Evolutionary conservation across 2,113 vertebrate genomes (phyloP).

Genomic region (Cephalophus harveyi): DNA sequence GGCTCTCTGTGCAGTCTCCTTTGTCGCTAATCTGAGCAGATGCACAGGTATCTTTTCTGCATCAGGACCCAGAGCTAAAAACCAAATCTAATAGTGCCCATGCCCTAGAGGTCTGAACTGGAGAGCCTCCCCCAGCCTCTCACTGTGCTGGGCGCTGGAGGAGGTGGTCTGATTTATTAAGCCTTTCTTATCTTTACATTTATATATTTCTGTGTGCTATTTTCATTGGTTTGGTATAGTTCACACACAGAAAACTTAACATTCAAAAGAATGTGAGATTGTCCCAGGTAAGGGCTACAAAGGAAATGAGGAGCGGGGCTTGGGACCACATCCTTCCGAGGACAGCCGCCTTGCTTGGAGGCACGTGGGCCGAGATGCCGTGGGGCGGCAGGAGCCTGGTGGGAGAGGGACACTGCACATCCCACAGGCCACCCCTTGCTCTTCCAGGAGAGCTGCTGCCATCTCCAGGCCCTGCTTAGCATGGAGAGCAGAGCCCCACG

Average conservation of each 20-base stretch:
- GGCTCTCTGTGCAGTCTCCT: background rate
- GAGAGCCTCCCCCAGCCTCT: background rate
- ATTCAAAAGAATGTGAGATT: background rate
- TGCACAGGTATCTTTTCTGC: no score
- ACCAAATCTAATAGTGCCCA: background rate
- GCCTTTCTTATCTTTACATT: background rate
- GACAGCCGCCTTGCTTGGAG: background rate
- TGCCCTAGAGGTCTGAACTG: background rate
- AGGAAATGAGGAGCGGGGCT: fast-evolving
- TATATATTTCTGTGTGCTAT: background rate
- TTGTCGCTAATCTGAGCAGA: background rate
- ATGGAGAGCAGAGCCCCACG: background rate
- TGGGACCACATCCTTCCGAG: background rate
- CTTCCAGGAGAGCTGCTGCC: background rate
- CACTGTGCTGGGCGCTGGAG: background rate
- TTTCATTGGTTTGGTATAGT: background rate
- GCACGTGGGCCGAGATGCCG: background rate
- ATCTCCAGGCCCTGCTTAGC: background rate
- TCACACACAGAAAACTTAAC: background rate
- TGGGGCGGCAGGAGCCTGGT: background rate
- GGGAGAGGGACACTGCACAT: background rate
- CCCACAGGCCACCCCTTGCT: background rate
- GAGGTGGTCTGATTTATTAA: background rate
- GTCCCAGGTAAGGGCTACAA: background rate
- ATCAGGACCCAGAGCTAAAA: background rate